Evolutionary conservation across 2,888 invertebrate genomes (phyloP), one percentile per base, ranked within the genome.

Genomic region (Pterostichus niger): DNA sequence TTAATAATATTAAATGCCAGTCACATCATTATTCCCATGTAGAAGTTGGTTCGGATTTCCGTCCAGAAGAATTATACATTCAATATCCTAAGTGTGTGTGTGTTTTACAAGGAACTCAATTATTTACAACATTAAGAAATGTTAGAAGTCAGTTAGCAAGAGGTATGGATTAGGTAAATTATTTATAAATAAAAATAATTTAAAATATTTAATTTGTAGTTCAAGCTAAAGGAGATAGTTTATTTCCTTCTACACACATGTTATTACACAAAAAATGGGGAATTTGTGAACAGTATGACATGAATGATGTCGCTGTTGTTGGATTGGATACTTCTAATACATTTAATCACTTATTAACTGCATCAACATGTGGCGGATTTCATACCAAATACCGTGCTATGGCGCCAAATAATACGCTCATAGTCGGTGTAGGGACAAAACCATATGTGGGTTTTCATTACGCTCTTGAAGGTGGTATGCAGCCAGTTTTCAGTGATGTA

Each of bases 401-500:
- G 83, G 95, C 96, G 0, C 95, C 96, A 0, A 93, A 96, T 78
- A 95, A 94, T 84, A 94, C 94, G 17, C 90, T 96, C 73, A 94
- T 97, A 49, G 89, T 97, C 56, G 94, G 95, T 9, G 93, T 94
- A 7, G 98, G 98, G 0, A 92, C 93, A 6, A 93, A 94, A 84
- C 98, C 98, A 0, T 98, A 94, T 89, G 89, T 97, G 83, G 97
- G 96, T 0, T 97, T 97, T 89, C 97, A 97, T 90, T 96, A 95
- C 90, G 97, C 97, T 6, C 91, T 97, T 79, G 98, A 98, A 92
- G 98, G 97, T 24, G 95, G 94, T 79, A 92, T 95, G 15, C 95
- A 95, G 40, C 96, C 96, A 0, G 93, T 95, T 11, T 91, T 98
- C 11, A 94, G 96, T 76, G 98, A 98, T 88, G 97, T 98, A n/a